Base-by-base conservation (phyloP, 2,797 vertebrate species). In the Acanthiza pusilla region DNA sequence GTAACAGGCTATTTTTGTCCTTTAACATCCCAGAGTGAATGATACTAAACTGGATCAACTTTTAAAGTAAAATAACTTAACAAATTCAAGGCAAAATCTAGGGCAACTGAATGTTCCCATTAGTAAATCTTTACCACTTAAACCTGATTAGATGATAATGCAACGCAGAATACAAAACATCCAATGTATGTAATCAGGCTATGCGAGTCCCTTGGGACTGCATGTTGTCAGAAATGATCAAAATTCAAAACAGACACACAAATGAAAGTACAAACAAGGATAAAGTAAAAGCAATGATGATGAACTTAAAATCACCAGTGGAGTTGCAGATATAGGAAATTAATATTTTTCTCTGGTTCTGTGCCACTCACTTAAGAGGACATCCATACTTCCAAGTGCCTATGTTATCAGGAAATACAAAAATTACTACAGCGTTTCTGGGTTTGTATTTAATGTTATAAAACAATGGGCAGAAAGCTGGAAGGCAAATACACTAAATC, bases 1-100 rank as follows among this genome's bases (percentile, higher is more conserved):
- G 8, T 40, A 57, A 78, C 29, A 4, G 3, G 6, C 54, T 86
- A 27, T 66, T 94, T 89, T 88, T 89, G 66, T 88, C 57, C 57
- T 57, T 73, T 87, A 57, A 53, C 72, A 92, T 91, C 58, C 73
- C 66, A 66, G 68, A 72, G 16, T 45, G 40, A 87, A 75, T 75
- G 5, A 48, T 76, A 89, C 26, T 80, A 45, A 95, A 93, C 66
- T 92, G 30, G 79, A 95, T 76, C 45, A 38, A 88, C 70, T 92
- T 89, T 75, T 92, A 79, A 86, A 87, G 88, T 79, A 76, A 92
- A 92, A 85, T 27, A 75, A 74, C 14, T 85, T 92, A 18, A 89
- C 45, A 94, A 47, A 88, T 90, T 73, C 63, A 84, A 94, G 76
- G 60, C 25, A 78, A 95, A 91, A 96, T 93, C 89, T 94, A 91